Evolutionary conservation across 2,888 invertebrate species (phyloP), one percentile per base, ranked within the genome.

Genomic region (Caenorhabditis virilis): DNA sequence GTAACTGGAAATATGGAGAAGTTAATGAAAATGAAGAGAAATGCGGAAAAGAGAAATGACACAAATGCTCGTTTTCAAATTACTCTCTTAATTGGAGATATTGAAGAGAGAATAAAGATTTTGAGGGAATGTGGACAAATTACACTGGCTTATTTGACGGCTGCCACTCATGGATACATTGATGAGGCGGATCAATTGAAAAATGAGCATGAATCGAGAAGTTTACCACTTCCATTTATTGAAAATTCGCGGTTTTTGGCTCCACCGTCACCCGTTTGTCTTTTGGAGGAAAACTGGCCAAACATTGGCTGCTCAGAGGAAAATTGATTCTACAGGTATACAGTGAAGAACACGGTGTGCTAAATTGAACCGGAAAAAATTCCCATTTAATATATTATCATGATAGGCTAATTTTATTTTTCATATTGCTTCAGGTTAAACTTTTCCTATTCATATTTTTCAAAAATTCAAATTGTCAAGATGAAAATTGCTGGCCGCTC

Each of bases 211-310:
- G 78, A 78, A 36, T 70, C 65, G 11, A 71, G 70, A 27, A 73
- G 72, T n/a, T 78, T 78, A 45, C 49, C 73, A 2, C 38, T 91
- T 39, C 92, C 91, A 0, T 89, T 89, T 52, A 86, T 91, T 0
- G 89, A 90, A 0, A 87, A 89, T 76, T 93, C 94, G 0, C 45
- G 55, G 7, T 87, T 92, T 48, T 86, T 97, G 25, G 88, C 90
- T 59, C 95, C 97, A 0, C 93, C 95, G 0, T 89, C 91, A 18
- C 95, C 97, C 0, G 90, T 95, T 48, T 89, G 50, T 72, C 89
- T 90, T 78, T 90, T 91, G n/a, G 95, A 95, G 84, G 90, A 90
- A 49, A 98, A 98, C 85, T 99, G 98, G 98, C 98, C 98, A 0
- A 85, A 95, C 11, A 86, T 98, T 23, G 93, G 95, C 0, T 91